A percentile compares a stretch with the other conserved stretches of the same genome.
phyloP scores from a whole-genome alignment of 2,888 invertebrate genomes.

The Gastrophysa polygoni region DNA sequence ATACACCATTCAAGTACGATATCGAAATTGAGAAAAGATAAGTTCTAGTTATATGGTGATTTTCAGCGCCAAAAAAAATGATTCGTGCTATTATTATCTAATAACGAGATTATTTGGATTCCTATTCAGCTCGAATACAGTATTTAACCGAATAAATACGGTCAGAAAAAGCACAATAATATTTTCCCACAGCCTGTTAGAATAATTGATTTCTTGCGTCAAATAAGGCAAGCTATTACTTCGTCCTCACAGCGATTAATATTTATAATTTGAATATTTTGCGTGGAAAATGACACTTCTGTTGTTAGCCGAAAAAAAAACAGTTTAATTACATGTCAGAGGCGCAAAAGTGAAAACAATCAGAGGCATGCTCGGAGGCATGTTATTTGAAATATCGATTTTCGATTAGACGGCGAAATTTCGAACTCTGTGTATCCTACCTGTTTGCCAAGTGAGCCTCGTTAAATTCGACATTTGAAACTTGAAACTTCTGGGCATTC shows the following conservation, averaged over 20 bases:
- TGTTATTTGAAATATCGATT: conserved; percentile 11
- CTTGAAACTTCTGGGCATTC: background rate
- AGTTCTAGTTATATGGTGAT: too few relatives aligned
- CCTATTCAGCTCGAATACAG: too few relatives aligned
- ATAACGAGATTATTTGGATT: too few relatives aligned
- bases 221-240: background rate
- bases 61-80: too few relatives aligned
- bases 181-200: background rate
- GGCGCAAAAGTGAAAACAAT: too few relatives aligned
- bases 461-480: background rate
- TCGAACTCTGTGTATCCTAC: background rate
- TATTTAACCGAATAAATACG: too few relatives aligned
- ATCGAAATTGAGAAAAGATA: too few relatives aligned
- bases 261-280: conserved; percentile 1
- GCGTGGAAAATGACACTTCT: conserved; percentile 10
- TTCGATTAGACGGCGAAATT: conserved; percentile 12
- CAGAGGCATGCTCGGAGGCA: too few relatives aligned
- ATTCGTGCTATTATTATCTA: too few relatives aligned
- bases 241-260: background rate
- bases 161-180: background rate
- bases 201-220: background rate
- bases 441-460: background rate
- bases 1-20: too few relatives aligned
- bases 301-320: background rate
- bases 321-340: conserved; percentile 8